Evolutionary conservation across 2,113 vertebrate species (phyloP), one percentile per base, ranked within the genome.

Genomic region (Myxocyprinus asiaticus): DNA sequence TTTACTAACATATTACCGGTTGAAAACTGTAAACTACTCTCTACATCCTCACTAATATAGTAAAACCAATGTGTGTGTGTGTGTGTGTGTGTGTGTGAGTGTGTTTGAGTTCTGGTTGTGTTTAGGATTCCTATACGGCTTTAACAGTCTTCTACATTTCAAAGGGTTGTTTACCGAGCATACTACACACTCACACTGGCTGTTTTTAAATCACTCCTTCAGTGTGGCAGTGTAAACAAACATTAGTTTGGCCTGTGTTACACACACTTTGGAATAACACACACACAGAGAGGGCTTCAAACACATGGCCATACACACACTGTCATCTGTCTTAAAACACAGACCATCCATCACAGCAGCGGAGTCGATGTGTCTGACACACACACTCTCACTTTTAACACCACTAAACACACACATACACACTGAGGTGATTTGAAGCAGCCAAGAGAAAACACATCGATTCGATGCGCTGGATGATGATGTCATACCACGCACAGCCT

Each of bases 281-380:
- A 77, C 75, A 76, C 61, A 64, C 72, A 67, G 59, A 62, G 10
- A 55, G 22, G 3, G 55, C 55, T n/a, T 58, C 50, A 67, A 14
- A 78, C 62, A 80, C 68, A 79, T 68, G 72, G 33, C 65, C 70
- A 80, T 65, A 48, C 47, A 48, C 47, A 48, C 87, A 87, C 89
- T 88, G 90, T 91, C 91, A 91, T 91, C 90, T 63, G 88, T 91
- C 92, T 93, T 91, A 87, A 33, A 89, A 88, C 90, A 87, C 88
- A 89, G 89, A 88, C 90, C 92, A 92, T 93, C 92, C 90, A 92
- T 93, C 92, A 93, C 90, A 2, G 45, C 64, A 85, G 87, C 87
- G 92, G 91, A 93, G 92, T 91, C 92, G 84, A 88, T 88, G 81
- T 90, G 92, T 93, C 92, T 93, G 90, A 92, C 92, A 91, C 88